Evolutionary conservation across 2,113 vertebrate species (phyloP).

Genomic region (Ceuthmochares aereus): DNA sequence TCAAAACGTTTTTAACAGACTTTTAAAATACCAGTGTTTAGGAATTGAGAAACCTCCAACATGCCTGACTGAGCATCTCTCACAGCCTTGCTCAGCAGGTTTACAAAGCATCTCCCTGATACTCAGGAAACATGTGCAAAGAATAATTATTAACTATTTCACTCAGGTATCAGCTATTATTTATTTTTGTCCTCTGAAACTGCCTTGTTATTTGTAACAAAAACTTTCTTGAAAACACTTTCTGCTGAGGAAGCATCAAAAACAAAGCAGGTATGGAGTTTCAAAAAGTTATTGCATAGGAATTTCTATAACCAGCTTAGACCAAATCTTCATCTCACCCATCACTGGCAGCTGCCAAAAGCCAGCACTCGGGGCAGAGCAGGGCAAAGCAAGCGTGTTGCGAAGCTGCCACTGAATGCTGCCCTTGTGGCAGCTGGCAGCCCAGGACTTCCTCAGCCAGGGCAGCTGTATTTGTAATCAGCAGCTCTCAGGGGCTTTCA

Average conservation of each 20-base stretch:
- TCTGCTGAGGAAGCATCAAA: neutral
- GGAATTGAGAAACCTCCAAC: neutral
- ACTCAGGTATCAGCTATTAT: neutral
- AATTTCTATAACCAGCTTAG: neutral
- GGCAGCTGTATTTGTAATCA: neutral
- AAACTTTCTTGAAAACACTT: neutral
- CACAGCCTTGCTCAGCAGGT: neutral
- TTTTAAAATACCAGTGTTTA: neutral
- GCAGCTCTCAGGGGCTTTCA: neutral
- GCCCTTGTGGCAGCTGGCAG: neutral
- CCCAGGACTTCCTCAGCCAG: neutral
- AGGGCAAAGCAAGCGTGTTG: neutral
- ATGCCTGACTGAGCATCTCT: neutral
- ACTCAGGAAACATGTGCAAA: neutral
- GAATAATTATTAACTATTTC: neutral
- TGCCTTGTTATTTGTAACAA: neutral
- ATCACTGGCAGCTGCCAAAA: neutral
- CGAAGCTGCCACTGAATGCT: fast-evolving
- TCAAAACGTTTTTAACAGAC: neutral
- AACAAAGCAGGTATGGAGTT: neutral
- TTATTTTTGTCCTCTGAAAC: neutral
- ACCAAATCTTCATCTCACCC: neutral
- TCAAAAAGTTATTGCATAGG: neutral
- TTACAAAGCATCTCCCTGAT: neutral
- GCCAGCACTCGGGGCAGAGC: neutral